Percentiles rank a stretch among this genome's conserved stretches.
These are phyloP conservation scores for Thelaira solivaga DNA, from an alignment of 2,888 invertebrate species.

Conservation along the genomic window DNA sequence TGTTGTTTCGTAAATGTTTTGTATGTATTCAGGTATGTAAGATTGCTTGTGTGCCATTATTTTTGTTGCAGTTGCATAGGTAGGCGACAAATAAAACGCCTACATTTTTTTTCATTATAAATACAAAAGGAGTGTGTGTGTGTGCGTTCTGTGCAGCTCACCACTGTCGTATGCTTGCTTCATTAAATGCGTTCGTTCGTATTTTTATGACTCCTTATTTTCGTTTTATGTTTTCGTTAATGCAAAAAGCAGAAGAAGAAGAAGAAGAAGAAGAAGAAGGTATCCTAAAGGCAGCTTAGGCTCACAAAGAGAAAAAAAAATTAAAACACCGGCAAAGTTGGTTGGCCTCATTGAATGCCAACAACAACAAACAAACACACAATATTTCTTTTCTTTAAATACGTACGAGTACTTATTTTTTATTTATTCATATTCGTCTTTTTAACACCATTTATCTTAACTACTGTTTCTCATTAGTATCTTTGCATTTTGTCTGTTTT, in stretches of 20 bases:
- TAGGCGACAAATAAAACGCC: conserved; percentile 57
- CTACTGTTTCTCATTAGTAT: conserved; percentile 44
- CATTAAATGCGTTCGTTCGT: conserved; percentile 44
- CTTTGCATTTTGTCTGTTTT: conserved; percentile 24
- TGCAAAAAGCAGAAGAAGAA: conserved; percentile 10
- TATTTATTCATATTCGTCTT: conserved; percentile 36
- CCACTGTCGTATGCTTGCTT: too few species aligned
- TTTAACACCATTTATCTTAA: conserved; percentile 43
- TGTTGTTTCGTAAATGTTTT: not conserved
- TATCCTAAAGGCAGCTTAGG: not conserved
- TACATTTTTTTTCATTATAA: conserved; percentile 48
- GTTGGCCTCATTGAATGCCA: conserved; percentile 23
- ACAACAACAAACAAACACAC: too few species aligned
- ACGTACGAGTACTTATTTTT: not conserved
- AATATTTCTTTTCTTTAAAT: not conserved
- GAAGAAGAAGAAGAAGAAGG: conserved; percentile 19
- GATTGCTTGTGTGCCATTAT: not conserved
- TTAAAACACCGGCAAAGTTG: conserved; percentile 13
- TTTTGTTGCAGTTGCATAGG: conserved; percentile 36
- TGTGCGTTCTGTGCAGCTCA: conserved; percentile 32
- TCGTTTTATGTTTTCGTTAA: not conserved
- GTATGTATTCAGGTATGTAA: not conserved
- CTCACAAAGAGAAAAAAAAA: not conserved
- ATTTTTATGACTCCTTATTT: conserved; percentile 33
- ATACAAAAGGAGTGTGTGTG: conserved; percentile 1